Evolutionary conservation across 2,113 vertebrate species (phyloP).

Genomic region (Grammomys dolichurus): DNA sequence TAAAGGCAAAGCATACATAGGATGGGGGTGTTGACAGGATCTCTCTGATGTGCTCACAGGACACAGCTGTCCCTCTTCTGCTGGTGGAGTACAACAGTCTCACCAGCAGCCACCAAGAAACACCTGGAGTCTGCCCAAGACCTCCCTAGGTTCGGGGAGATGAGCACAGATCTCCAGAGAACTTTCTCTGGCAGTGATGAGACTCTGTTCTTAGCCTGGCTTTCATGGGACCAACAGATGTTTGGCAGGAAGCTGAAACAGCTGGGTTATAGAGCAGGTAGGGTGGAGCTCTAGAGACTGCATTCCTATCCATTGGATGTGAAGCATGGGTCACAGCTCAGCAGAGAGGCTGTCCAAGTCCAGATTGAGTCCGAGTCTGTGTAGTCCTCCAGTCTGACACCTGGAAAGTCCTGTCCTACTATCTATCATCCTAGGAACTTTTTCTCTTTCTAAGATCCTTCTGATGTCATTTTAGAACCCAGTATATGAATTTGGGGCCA

Average conservation of each 20-base stretch:
- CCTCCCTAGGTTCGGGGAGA: too few relatives aligned
- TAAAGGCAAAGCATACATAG: too few relatives aligned
- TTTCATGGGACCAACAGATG: neutral
- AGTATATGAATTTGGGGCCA: neutral
- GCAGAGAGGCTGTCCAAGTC: neutral
- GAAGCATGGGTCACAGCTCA: neutral
- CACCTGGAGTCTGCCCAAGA: neutral
- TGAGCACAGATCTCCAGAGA: neutral
- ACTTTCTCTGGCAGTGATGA: neutral
- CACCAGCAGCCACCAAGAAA: neutral
- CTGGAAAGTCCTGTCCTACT: neutral
- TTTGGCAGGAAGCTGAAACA: neutral
- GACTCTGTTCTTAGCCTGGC: neutral
- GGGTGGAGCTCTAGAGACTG: neutral
- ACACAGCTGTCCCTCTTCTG: too few relatives aligned
- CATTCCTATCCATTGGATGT: neutral
- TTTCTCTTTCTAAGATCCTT: neutral
- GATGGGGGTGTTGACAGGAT: rapidly evolving
- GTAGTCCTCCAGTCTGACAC: neutral
- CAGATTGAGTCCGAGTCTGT: rapidly evolving
- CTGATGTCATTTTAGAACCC: too few relatives aligned
- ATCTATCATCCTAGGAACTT: neutral
- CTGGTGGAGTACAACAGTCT: neutral
- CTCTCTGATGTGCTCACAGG: neutral
- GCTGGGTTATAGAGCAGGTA: neutral